Evolutionary conservation across 2,888 invertebrate genomes (phyloP).

Genomic region (Dendrolimus houi): DNA sequence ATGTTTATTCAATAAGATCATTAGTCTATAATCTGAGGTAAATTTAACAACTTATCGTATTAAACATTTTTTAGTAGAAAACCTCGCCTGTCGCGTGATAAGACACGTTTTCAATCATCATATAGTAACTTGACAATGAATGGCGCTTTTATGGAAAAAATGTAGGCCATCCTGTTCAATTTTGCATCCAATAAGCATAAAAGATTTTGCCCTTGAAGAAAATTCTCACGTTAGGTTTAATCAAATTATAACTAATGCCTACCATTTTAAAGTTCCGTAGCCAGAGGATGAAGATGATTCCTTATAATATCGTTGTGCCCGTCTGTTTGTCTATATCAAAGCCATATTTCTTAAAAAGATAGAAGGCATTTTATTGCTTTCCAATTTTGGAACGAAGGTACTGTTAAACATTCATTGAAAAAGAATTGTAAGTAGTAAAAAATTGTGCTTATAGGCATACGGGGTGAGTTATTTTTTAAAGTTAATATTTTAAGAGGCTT

Average conservation of each 20-base stretch:
- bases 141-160: slow-evolving; percentile 41
- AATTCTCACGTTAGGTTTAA: neutral
- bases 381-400: too few relatives aligned
- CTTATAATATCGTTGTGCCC: too few relatives aligned
- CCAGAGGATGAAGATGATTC: too few relatives aligned
- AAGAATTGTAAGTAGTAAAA: too few relatives aligned
- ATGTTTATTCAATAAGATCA: neutral
- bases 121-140: slow-evolving; percentile 38
- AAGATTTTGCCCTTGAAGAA: neutral
- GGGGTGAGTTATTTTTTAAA: too few relatives aligned
- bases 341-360: too few relatives aligned
- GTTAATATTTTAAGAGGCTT: too few relatives aligned
- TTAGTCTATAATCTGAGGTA: neutral
- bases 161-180: slow-evolving; percentile 7
- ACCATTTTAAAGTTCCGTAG: too few relatives aligned
- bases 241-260: neutral
- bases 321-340: too few relatives aligned
- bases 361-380: too few relatives aligned
- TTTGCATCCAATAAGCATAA: neutral
- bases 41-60: slow-evolving; percentile 8
- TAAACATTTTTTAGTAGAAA: slow-evolving; percentile 29
- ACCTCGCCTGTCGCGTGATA: slow-evolving; percentile 49
- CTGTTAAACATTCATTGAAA: too few relatives aligned
- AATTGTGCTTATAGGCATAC: too few relatives aligned
- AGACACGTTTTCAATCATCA: slow-evolving; percentile 73